Evolutionary conservation across 2,797 vertebrate genomes (phyloP), one percentile per base, ranked within the genome.

Genomic region (Mus minutoides): DNA sequence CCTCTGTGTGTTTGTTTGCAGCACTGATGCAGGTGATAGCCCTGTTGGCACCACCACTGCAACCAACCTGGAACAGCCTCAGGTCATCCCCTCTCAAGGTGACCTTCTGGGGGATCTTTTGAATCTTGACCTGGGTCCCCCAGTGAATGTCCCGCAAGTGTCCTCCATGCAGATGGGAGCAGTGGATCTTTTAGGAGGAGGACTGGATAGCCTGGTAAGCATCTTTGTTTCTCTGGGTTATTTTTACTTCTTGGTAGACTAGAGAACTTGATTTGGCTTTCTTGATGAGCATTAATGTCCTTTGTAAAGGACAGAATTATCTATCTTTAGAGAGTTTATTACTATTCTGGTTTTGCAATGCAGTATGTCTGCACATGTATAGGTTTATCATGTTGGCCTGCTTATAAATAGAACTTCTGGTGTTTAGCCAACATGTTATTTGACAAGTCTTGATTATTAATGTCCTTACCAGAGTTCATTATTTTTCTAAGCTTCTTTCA

Each of bases 161-260:
- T 99, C 99, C 84, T 98, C 99, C 96, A 99, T 99, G 99, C 99
- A 99, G 98, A 99, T 99, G 99, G 99, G 99, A 13, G 99, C 99
- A 0, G 99, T 99, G 97, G 99, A 99, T 97, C 99, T 99, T 84
- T 98, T 99, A 87, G 99, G 99, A 95, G 99, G 99, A 97, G 99
- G 99, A 49, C 98, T 99, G 96, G 99, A 99, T 98, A 99, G 99
- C 97, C 98, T 99, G 99, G 99, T 99, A 98, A 99, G 99, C 56
- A 26, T 52, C 37, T 40, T 26, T 84, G 43, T 90, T 89, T 93
- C 54, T 96, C 60, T 43, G 73, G 85, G 58, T 85, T 86, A 83
- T 86, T 95, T 97, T 89, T 97, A 97, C 77, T 95, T 96, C 89
- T 97, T 86, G 78, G 75, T 95, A 17, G 92, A 90, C 93, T 94